phyloP scores from a whole-genome alignment of 2,888 invertebrate genomes.

The Branchipolynoe longqiensis region DNA sequence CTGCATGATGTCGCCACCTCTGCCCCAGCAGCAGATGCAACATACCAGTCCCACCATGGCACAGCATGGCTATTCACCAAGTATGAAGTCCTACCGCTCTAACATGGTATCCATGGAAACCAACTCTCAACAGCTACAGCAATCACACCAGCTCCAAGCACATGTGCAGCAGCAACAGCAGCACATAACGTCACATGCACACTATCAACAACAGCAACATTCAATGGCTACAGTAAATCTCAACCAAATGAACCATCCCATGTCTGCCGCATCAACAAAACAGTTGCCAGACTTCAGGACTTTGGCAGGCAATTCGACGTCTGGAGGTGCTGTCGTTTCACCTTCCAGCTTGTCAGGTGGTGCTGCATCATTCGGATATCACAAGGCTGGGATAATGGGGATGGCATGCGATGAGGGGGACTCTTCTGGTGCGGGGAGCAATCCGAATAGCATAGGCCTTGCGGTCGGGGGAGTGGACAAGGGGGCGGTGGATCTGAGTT shows the following conservation, averaged over 20 bases:
- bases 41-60: conserved; percentile 24
- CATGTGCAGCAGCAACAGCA: conserved; percentile 9
- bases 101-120: conserved; percentile 22
- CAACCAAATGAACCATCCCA: conserved; percentile 28
- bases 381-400: conserved; percentile 11
- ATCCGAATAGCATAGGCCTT: background rate
- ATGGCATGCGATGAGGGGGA: background rate
- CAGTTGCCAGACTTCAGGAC: conserved; percentile 45
- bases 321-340: conserved; percentile 3
- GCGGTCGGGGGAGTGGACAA: background rate
- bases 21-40: conserved; percentile 32
- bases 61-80: conserved; percentile 33
- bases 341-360: background rate
- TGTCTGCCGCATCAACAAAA: conserved; percentile 4
- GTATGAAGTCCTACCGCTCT: conserved; percentile 22
- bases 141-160: background rate
- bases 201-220: conserved; percentile 41
- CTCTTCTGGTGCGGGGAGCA: background rate
- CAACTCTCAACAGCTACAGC: background rate
- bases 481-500: background rate
- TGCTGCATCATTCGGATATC: background rate
- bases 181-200: background rate
- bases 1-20: conserved; percentile 42
- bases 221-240: conserved; percentile 37
- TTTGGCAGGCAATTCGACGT: conserved; percentile 20